Conservation (phyloP, 2,888 invertebrate genomes). For the Brachypterus glaber region DNA sequence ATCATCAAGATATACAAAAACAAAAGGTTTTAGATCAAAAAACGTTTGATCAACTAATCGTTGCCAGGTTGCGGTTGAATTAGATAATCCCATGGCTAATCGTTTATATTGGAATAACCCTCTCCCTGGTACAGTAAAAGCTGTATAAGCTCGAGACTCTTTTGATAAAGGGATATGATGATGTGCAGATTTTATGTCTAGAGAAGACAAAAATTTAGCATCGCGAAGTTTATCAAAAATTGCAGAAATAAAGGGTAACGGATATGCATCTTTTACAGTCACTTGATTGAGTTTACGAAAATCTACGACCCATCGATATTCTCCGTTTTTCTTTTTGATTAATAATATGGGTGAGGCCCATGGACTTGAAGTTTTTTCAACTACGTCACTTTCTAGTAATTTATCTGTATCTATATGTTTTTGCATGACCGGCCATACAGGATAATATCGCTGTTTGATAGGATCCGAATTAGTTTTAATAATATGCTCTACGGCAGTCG, state of each 20-base stretch:
- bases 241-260: conserved; percentile 9
- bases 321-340: conserved; percentile 7
- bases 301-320: conserved; percentile 4
- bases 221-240: conserved; percentile 9
- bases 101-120: conserved; percentile 9
- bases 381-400: conserved; percentile 22
- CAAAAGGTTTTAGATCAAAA: conserved; percentile 12
- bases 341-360: conserved; percentile 24
- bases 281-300: neutral
- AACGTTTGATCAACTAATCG: conserved; percentile 4
- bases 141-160: no score
- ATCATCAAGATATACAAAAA: conserved; percentile 14
- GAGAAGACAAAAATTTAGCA: no score
- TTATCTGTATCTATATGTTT: conserved; percentile 15
- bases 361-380: conserved; percentile 25
- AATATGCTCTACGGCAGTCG: no score
- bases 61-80: conserved; percentile 3
- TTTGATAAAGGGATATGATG: no score
- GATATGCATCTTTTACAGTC: conserved; percentile 12
- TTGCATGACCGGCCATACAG: conserved; percentile 16
- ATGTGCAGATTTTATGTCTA: no score
- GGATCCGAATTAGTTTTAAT: no score
- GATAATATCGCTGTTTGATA: conserved; percentile 18
- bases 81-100: neutral
- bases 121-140: conserved; percentile 4